Evolutionary conservation across 2,113 vertebrate species (phyloP), one percentile per base, ranked within the genome.

Genomic region (Esox niger): DNA sequence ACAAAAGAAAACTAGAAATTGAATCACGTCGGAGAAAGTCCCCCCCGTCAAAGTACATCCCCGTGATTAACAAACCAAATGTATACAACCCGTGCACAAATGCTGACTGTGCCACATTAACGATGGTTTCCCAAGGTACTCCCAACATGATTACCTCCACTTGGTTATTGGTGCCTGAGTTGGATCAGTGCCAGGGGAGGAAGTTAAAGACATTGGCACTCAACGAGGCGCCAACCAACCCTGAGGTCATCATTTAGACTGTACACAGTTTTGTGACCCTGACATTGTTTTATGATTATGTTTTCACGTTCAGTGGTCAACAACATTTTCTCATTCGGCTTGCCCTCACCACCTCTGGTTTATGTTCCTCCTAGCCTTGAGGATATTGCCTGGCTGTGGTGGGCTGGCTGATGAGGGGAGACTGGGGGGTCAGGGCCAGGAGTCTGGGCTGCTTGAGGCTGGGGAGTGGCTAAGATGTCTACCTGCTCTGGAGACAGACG

Each of bases 351-450:
- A 52, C 35, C 29, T 15, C 31, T 43, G 27, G 46, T 81, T 81
- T 79, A 81, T 79, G 63, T 77, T 49, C 30, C 7, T 15, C 25
- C 56, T 47, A 68, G 66, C 76, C 74, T 84, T 81, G 69, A 70
- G 43, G 68, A 65, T 49, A 67, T 66, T 68, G 63, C 30, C 59
- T n/a, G 55, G 33, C 59, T n/a, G 32, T 65, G 64, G 11, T 70
- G 54, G 52, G 32, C 21, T 15, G 31, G 13, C 43, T 58, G 56
- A 58, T 68, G 54, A 21, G 30, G 31, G 69, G 33, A 58, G 47
- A 4, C 3, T 17, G 66, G 31, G 31, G 63, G 21, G 47, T 20
- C 47, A 55, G 29, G 3, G 6, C 30, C 32, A 32, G 68, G 52
- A 58, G 31, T 25, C 63, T 4, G 63, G 9, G 49, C 31, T 56